Evolutionary conservation across 2,113 vertebrate species (phyloP).

Genomic region (Strigops habroptila): DNA sequence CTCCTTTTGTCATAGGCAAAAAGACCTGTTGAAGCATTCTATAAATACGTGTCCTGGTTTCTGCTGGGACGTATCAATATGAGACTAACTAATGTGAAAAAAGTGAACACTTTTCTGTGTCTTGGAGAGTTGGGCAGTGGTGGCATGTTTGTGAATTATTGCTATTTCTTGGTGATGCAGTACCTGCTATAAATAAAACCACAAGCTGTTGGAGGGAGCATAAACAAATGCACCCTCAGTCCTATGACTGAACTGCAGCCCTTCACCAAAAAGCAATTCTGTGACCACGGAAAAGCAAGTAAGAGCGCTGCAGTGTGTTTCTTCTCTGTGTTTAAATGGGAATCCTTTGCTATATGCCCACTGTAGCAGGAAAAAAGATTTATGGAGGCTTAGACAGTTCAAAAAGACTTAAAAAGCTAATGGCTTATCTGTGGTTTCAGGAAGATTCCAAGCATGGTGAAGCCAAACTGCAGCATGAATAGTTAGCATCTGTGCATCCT

Average conservation of each 20-base stretch:
- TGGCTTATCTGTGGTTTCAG: neutral
- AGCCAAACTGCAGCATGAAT: accelerated
- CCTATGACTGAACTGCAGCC: neutral
- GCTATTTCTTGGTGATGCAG: neutral
- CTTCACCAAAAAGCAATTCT: neutral
- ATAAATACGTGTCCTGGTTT: neutral
- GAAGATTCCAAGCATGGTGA: neutral
- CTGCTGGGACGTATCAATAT: neutral
- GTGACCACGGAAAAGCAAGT: neutral
- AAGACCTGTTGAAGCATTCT: neutral
- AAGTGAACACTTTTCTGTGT: neutral
- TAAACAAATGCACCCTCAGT: neutral
- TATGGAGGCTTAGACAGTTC: neutral
- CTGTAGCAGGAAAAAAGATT: neutral
- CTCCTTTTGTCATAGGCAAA: neutral
- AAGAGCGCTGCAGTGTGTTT: neutral
- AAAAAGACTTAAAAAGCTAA: neutral
- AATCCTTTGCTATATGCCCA: neutral
- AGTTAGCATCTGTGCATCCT: neutral
- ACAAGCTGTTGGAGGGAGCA: neutral
- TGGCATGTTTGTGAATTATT: neutral
- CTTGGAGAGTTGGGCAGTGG: neutral
- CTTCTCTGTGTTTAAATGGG: neutral
- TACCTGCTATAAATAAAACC: neutral
- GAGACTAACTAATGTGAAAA: neutral